Conservation (phyloP, 2,888 invertebrate species). For the Noctua fimbriata region DNA sequence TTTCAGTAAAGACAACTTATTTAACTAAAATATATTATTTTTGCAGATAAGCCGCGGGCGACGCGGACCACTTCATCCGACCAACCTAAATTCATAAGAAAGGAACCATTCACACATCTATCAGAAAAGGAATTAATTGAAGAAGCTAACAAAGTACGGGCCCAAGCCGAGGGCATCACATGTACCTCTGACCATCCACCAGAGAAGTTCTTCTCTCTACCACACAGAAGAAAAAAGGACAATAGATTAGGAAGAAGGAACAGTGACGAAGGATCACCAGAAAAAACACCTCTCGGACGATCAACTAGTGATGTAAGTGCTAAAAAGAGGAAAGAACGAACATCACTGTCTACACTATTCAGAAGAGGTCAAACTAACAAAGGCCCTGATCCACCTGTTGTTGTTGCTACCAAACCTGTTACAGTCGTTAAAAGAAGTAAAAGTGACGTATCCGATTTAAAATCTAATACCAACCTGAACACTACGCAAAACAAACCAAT, state of each 20-base stretch:
- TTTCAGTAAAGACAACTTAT: background rate
- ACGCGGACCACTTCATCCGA: conserved; percentile 82
- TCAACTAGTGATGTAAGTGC: conserved; percentile 90
- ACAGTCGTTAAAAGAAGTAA: conserved; percentile 90
- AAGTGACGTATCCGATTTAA: conserved; percentile 92
- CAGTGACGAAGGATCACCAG: conserved; percentile 89
- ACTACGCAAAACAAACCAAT: conserved; percentile 85
- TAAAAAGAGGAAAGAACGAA: conserved; percentile 88
- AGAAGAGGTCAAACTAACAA: conserved; percentile 90
- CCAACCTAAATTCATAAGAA: conserved; percentile 79
- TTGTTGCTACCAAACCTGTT: conserved; percentile 84
- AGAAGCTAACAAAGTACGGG: conserved; percentile 94
- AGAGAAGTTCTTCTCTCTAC: conserved; percentile 93
- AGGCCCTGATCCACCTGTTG: conserved; percentile 88
- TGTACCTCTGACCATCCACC: conserved; percentile 91
- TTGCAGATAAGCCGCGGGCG: conserved; percentile 88
- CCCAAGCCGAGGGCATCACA: conserved; percentile 93
- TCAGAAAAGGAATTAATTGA: conserved; percentile 93
- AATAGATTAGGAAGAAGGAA: conserved; percentile 84
- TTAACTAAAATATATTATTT: conserved; percentile 38
- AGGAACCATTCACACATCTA: conserved; percentile 92
- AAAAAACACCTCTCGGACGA: conserved; percentile 86
- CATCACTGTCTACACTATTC: conserved; percentile 92
- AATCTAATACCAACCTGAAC: conserved; percentile 85
- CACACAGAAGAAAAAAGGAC: conserved; percentile 90